These are phyloP conservation scores for Melanerpes aurifrons DNA, from an alignment of 2,113 vertebrate genomes.

Conservation along the genomic window DNA sequence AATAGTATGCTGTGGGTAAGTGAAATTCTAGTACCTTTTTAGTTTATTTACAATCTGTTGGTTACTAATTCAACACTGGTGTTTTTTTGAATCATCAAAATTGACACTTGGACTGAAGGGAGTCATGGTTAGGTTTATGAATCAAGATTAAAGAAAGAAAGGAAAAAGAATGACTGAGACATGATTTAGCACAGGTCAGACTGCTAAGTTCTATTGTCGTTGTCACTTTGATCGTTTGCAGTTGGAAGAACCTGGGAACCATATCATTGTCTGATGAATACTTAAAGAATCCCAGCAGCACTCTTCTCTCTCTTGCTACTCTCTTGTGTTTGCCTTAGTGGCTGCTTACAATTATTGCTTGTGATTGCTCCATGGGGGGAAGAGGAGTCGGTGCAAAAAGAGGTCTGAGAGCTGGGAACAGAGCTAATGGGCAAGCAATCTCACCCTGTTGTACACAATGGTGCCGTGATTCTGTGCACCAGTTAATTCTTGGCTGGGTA, in stretches of 20 bases:
- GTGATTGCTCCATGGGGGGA: neutral
- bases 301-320: neutral
- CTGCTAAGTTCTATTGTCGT: neutral
- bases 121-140: neutral
- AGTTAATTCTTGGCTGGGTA: neutral
- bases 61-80: neutral
- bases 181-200: neutral
- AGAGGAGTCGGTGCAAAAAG: neutral
- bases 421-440: neutral
- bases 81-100: neutral
- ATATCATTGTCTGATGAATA: neutral
- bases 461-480: neutral
- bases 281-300: neutral
- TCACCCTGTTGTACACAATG: neutral
- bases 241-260: neutral
- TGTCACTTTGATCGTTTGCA: neutral
- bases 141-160: neutral
- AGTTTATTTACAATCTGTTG: neutral
- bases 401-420: neutral
- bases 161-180: neutral
- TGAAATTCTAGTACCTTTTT: neutral
- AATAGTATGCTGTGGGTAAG: neutral
- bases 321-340: neutral
- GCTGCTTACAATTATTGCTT: neutral
- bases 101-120: neutral